phyloP scores from a whole-genome alignment of 2,113 vertebrate species.

The Urocolius indicus region DNA sequence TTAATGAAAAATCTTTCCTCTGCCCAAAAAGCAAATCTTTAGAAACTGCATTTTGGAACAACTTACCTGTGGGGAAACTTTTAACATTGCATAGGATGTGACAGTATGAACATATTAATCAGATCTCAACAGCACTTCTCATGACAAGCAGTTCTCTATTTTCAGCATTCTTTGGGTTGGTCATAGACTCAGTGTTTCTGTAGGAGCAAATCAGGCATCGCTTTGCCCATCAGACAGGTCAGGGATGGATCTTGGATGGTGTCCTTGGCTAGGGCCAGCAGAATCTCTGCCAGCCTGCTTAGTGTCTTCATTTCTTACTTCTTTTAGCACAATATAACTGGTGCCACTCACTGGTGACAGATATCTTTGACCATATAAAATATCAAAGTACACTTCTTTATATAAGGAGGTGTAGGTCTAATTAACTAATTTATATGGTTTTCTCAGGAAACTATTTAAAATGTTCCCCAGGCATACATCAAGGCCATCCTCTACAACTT shows the following conservation, averaged over 20 bases:
- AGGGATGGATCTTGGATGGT: background rate
- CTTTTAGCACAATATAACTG: background rate
- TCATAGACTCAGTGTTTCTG: fast-evolving
- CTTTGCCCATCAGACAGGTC: background rate
- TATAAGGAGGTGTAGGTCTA: background rate
- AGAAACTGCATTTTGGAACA: background rate
- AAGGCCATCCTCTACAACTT: background rate
- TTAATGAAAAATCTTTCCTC: background rate
- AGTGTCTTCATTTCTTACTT: background rate
- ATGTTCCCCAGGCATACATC: background rate
- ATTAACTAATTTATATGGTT: background rate
- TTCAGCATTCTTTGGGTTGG: background rate
- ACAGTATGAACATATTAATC: background rate
- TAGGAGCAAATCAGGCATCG: background rate
- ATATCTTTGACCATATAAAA: background rate
- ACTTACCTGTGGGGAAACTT: background rate
- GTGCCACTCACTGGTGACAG: background rate
- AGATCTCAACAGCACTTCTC: background rate
- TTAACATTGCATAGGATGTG: background rate
- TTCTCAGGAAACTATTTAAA: background rate
- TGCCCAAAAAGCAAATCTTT: background rate
- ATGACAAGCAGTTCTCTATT: background rate
- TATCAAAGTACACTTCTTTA: background rate
- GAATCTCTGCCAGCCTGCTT: background rate
- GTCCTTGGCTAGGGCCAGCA: background rate